phyloP scores from a whole-genome alignment of 2,113 vertebrate species.

The Misgurnus mizolepis region DNA sequence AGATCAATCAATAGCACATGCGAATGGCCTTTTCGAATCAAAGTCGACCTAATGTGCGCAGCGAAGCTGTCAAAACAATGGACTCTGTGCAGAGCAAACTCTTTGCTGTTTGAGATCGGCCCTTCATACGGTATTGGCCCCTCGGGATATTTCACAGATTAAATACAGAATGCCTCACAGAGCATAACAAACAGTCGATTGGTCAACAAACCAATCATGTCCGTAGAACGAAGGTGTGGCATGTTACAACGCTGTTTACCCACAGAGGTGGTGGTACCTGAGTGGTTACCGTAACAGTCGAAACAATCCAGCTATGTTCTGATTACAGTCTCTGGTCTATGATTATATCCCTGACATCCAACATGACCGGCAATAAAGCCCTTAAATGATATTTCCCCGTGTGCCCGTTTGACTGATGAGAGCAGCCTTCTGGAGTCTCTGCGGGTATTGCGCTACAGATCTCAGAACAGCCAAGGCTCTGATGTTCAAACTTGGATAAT shows the following conservation, averaged over 20 bases:
- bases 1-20: conserved; percentile 39
- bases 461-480: not conserved
- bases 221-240: conserved; percentile 46
- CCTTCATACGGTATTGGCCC: not conserved
- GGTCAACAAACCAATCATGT: conserved; percentile 20
- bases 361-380: not conserved
- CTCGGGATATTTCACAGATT: conserved; percentile 24
- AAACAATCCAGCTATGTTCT: not conserved
- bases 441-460: not conserved
- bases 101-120: conserved; percentile 16
- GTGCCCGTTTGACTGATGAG: conserved; percentile 1
- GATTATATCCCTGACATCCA: conserved; percentile 30
- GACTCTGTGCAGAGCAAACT: conserved; percentile 17
- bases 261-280: conserved; percentile 21
- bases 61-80: conserved; percentile 53
- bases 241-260: conserved; percentile 8
- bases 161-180: conserved; percentile 35
- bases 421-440: not conserved
- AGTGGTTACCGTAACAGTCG: not conserved
- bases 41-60: conserved; percentile 41
- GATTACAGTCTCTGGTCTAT: conserved; percentile 27
- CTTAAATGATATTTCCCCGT: not conserved
- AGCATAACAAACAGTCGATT: conserved; percentile 47
- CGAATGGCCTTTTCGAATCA: conserved; percentile 51
- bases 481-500: conserved; percentile 27